Conservation (phyloP, 2,113 vertebrate genomes). For the Tragelaphus imberbis region DNA sequence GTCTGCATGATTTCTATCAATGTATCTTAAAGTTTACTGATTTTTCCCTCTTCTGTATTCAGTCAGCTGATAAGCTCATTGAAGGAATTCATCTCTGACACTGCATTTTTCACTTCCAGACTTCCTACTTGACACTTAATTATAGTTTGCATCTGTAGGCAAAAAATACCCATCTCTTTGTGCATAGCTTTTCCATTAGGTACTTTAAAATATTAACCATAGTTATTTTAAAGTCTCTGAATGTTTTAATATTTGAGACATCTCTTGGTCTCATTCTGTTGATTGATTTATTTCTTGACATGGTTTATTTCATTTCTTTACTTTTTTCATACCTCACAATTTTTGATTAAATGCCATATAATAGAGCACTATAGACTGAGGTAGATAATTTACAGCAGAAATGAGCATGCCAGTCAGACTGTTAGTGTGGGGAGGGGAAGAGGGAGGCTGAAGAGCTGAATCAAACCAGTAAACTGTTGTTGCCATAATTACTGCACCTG, state of each 20-base stretch:
- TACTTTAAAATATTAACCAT: constrained; percentile 30
- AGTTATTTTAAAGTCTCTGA: not conserved
- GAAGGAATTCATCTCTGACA: constrained; percentile 21
- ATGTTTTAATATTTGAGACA: not conserved
- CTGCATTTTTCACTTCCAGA: constrained; percentile 9
- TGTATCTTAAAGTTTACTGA: not conserved
- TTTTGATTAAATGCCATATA: not conserved
- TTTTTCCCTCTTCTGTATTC: not conserved
- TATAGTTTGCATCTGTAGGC: not conserved
- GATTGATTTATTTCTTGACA: constrained; percentile 30
- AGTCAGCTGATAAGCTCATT: not conserved
- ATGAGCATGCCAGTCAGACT: not conserved
- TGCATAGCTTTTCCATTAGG: not conserved
- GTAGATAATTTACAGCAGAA: not conserved
- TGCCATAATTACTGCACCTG: not conserved
- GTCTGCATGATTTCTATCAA: not conserved
- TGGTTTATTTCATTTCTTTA: not conserved
- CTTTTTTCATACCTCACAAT: not conserved
- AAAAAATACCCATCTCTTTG: not conserved
- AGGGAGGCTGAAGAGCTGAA: not conserved
- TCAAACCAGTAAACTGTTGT: not conserved
- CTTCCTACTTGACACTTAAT: not conserved
- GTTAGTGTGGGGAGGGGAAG: not conserved
- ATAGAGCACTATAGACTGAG: not conserved
- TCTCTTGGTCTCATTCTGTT: constrained; percentile 33